Base-by-base conservation (phyloP, 2,888 invertebrate genomes). In the Dicycla oo region DNA sequence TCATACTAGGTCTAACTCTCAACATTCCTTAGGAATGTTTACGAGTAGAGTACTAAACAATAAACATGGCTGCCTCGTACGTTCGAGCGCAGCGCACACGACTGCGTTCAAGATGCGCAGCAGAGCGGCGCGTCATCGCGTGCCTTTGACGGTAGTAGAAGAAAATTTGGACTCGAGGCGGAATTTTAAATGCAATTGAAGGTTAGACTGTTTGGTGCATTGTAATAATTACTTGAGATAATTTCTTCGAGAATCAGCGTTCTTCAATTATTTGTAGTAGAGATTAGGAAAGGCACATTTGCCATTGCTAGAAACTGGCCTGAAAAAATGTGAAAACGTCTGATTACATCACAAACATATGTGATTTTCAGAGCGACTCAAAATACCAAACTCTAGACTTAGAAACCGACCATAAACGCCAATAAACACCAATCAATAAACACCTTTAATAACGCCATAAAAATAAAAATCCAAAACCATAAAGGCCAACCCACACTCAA, bases 401-500 rank as follows among this genome's bases (percentile, higher is more conserved):
- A 18, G 23, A 47, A 63, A 38, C 5, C 3, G 18, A 13, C 18
- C 13, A 15, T 54, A 38, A 71, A 70, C 7, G 15, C 2, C 11
- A 54, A 47, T 47, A 64, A 57, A 57, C 6, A 56, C 3, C 4
- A n/a, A n/a, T n/a, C 11, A 54, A 47, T 47, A 64, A 57, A 57
- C 6, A 56, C 3, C 4, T 57, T 10, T 43, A 47, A 2, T 13
- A 57, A 6, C 6, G 2, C n/a, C 34, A 38, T n/a, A 34, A 61
- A 63, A 64, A 20, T 26, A 13, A 26, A 61, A 64, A 49, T 11
- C 2, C 2, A 38, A 73, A 43, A 6, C 45, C n/a, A 65, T 69
- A 70, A 80, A 56, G 80, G 73, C 53, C 34, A 38, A 30, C 68
- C 30, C 57, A 79, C 80, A 69, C 60, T 69, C 61, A 11, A 64